Evolutionary conservation across 2,113 vertebrate genomes (phyloP), one percentile per base, ranked within the genome.

Genomic region (Caloenas nicobarica): DNA sequence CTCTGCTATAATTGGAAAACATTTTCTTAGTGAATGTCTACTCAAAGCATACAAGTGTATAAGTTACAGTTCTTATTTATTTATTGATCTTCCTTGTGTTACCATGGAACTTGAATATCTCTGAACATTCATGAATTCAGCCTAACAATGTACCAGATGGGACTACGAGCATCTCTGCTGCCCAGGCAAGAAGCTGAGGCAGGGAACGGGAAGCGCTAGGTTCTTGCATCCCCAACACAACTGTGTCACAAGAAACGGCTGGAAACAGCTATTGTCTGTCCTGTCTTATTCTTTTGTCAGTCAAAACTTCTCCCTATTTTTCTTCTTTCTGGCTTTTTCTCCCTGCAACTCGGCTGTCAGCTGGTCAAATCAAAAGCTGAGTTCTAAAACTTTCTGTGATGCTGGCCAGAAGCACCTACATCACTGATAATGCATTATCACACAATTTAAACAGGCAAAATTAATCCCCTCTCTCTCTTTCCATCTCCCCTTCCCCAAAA

Each of bases 281-380:
- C 54, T n/a, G 13, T 56, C 36, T 61, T 40, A 69, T 9, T 86
- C 26, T 24, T 68, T 19, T 33, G 64, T 62, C 79, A 83, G 60
- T 85, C 23, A 86, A 91, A 84, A 71, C 11, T 65, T 77, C 81
- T 11, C 78, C 57, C 19, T 36, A 13, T n/a, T 94, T 51, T 94
- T 76, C 61, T 68, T 90, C 79, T 58, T 91, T 66, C 76, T n/a
- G 80, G 53, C 44, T 62, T 79, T 68, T 81, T 94, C 79, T 68
- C 73, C 60, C 84, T 54, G 78, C 46, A 84, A 50, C 24, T 60
- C 61, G 83, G 73, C 61, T 53, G 53, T 29, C 76, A 78, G 31
- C 61, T 93, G 71, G 31, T 62, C 73, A 96, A 91, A 96, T 88
- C 69, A 96, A 91, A 97, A 94, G 53, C 57, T 71, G 69, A 57